Evolutionary conservation across 2,888 invertebrate species (phyloP).

Genomic region (Nebria salina): DNA sequence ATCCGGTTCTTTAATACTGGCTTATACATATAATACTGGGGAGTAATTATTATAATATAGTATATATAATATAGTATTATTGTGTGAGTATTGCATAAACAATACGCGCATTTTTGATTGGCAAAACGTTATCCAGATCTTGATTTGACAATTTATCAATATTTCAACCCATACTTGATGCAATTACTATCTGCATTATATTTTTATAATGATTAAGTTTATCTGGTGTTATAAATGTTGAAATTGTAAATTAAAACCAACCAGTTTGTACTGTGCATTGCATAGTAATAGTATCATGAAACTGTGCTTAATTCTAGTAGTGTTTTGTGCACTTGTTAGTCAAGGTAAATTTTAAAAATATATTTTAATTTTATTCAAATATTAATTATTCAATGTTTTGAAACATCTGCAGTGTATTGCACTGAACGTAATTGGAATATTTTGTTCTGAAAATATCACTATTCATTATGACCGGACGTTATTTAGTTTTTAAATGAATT

Average conservation of each 20-base stretch:
- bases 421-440: too few relatives aligned
- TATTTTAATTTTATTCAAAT: neutral
- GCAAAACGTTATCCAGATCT: neutral
- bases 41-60: too few relatives aligned
- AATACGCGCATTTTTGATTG: too few relatives aligned
- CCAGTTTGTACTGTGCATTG: neutral
- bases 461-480: too few relatives aligned
- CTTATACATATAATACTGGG: too few relatives aligned
- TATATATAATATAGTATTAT: too few relatives aligned
- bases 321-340: conserved; percentile 3
- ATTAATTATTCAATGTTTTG: too few relatives aligned
- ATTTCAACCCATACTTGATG: neutral
- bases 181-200: neutral
- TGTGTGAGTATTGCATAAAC: too few relatives aligned
- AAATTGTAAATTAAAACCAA: neutral
- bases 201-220: neutral
- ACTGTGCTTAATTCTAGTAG: neutral
- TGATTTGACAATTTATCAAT: neutral
- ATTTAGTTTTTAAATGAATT: too few relatives aligned
- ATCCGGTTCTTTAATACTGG: too few relatives aligned
- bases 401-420: too few relatives aligned
- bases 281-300: neutral
- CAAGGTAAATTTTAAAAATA: neutral
- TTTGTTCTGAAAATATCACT: too few relatives aligned
- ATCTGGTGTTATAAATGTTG: conserved; percentile 6